Percentiles rank a stretch among this genome's conserved stretches.
phyloP scores from a whole-genome alignment of 1,140 invertebrate species.

The Gryllus bimaculatus region DNA sequence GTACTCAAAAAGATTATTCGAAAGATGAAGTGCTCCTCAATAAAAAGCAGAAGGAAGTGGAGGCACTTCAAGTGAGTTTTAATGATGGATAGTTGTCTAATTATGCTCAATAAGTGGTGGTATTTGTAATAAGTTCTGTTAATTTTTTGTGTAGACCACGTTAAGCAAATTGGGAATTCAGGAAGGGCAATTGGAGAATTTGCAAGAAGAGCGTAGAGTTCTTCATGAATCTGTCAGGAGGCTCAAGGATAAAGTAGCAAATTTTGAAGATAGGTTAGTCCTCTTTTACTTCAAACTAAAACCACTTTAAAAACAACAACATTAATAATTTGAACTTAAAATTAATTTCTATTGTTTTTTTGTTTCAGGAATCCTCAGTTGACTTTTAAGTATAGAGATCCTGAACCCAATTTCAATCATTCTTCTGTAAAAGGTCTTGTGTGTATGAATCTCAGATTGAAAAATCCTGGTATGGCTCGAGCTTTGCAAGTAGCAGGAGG shows the following conservation, averaged over 20 bases:
- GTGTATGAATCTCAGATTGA: slow-evolving; percentile 64
- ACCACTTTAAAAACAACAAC: too few relatives aligned
- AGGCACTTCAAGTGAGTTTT: slow-evolving; percentile 38
- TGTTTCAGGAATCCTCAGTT: slow-evolving; percentile 51
- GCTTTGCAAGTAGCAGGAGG: slow-evolving; percentile 82
- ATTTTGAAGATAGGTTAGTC: slow-evolving; percentile 44
- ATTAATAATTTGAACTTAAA: background rate
- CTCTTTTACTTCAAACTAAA: background rate
- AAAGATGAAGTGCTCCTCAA: slow-evolving; percentile 57
- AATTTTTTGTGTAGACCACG: slow-evolving; percentile 34
- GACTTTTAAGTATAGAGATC: slow-evolving; percentile 65
- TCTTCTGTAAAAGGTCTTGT: slow-evolving; percentile 70
- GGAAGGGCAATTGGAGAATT: slow-evolving; percentile 49
- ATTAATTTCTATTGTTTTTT: slow-evolving; percentile 14
- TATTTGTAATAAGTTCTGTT: background rate
- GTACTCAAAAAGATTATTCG: slow-evolving; percentile 59
- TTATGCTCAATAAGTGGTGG: background rate
- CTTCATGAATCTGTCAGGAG: slow-evolving; percentile 43
- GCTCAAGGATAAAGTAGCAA: slow-evolving; percentile 46
- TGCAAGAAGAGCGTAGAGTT: slow-evolving; percentile 41
- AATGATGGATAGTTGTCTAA: background rate
- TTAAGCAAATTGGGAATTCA: slow-evolving; percentile 55
- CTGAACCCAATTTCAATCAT: slow-evolving; percentile 66
- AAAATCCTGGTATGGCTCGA: slow-evolving; percentile 58
- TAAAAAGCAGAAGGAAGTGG: slow-evolving; percentile 50